Evolutionary conservation across 2,888 invertebrate species (phyloP), one percentile per base, ranked within the genome.

Genomic region (Drymonia ruficornis): DNA sequence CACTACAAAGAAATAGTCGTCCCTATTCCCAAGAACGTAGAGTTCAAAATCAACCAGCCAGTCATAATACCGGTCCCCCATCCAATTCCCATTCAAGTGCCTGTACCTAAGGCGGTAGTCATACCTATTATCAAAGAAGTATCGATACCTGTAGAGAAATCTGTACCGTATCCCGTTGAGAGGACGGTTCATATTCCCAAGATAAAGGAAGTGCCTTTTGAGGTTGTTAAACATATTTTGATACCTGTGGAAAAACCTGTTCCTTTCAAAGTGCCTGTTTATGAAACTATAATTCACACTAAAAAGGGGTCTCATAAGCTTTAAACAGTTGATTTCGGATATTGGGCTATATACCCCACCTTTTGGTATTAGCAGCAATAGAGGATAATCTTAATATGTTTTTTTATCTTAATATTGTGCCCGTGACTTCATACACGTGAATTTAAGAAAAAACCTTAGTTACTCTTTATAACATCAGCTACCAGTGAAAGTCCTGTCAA

Each of bases 231-330:
- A 64, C 95, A 95, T 71, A 83, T 95, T 12, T 93, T 95, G 5
- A 95, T 95, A n/a, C 94, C 94, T 0, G 95, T 96, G 0, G 94
- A 94, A 48, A 95, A 95, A 64, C 96, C 96, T 0, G 91, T 95
- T 42, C 95, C 96, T 0, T 95, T 95, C 59, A 95, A 95, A 75
- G 95, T 96, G 29, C 96, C 96, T 0, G 94, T 95, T 2, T 95
- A 95, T 77, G 96, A 96, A 83, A 94, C 95, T 42, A 94, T 96
- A 55, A 95, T 96, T 69, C 96, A 96, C 71, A 95, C 95, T 51
- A 94, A 95, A 64, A 95, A 95, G 77, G 93, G 93, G 42, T 87
- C 89, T 0, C 89, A 92, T 59, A 86, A 92, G 72, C 76, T 86
- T 52, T 85, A 83, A 82, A 42, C 47, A 28, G 42, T 18, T 0